Conservation (phyloP, 2,888 invertebrate species). For the Neoscelio sp. region DNA sequence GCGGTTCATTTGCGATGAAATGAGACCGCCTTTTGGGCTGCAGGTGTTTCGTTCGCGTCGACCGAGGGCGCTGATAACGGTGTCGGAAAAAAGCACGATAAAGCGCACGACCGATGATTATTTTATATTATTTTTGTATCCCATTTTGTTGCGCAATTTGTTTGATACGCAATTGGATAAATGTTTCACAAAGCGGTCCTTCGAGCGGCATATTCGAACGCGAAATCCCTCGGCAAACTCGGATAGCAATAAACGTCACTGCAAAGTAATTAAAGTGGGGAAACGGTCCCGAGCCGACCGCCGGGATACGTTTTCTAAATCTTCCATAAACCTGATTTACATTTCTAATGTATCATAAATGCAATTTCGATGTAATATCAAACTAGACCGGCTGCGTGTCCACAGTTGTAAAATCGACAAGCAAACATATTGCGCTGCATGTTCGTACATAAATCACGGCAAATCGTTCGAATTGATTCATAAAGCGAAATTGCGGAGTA, state of each 20-base stretch:
- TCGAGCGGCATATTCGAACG: constrained; percentile 28
- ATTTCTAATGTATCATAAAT: constrained; percentile 55
- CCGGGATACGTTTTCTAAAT: constrained; percentile 40
- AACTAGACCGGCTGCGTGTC: constrained; percentile 14
- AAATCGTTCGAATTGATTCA: constrained; percentile 55
- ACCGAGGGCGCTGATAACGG: background rate
- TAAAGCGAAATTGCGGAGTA: constrained; percentile 49
- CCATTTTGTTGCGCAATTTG: no score
- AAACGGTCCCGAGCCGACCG: constrained; percentile 16
- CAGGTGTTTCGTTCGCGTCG: background rate
- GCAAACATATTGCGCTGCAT: constrained; percentile 45
- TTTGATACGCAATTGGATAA: no score
- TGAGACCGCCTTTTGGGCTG: no score
- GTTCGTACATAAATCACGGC: constrained; percentile 50
- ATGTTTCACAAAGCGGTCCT: no score
- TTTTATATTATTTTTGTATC: no score
- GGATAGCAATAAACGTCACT: constrained; percentile 22
- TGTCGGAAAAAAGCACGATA: constrained; percentile 6
- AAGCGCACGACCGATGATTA: no score
- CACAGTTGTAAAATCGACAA: constrained; percentile 47
- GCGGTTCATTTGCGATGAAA: no score
- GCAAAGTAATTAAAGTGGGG: constrained; percentile 33
- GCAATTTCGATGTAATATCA: constrained; percentile 24
- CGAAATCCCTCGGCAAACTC: constrained; percentile 32
- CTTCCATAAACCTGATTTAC: constrained; percentile 52